phyloP scores from a whole-genome alignment of 2,888 invertebrate species.

The Tipula confusa region DNA sequence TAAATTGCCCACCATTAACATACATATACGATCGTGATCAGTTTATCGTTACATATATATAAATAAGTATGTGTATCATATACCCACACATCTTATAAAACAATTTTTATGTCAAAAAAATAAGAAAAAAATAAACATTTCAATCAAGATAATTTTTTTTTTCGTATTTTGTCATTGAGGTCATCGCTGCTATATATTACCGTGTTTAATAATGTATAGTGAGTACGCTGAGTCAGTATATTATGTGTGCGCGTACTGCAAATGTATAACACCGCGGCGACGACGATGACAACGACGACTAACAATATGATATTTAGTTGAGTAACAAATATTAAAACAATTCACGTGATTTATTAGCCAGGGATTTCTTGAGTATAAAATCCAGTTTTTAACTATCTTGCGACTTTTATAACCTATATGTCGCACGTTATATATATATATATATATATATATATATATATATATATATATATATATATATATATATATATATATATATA shows the following conservation, averaged over 20 bases:
- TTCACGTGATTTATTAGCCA: not conserved
- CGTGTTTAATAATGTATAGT: not conserved
- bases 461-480: not conserved
- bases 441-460: not conserved
- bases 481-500: not conserved
- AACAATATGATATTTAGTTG: not conserved
- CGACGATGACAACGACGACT: no score
- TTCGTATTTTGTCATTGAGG: not conserved
- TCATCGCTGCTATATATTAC: conserved; percentile 8
- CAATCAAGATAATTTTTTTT: not conserved
- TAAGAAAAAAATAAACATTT: conserved; percentile 20
- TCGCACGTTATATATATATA: not conserved
- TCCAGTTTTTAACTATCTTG: not conserved
- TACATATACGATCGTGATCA: not conserved
- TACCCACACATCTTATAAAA: not conserved
- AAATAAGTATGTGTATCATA: not conserved
- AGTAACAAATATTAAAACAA: not conserved
- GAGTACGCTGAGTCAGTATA: not conserved
- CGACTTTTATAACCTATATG: not conserved
- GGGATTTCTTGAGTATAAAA: not conserved
- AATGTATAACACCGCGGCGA: not conserved
- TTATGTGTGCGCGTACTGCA: not conserved
- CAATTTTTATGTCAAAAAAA: not conserved
- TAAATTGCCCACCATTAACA: not conserved
- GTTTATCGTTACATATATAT: not conserved